Evolutionary conservation across 2,797 vertebrate genomes (phyloP), one percentile per base, ranked within the genome.

Genomic region (Nannoperca obscura): DNA sequence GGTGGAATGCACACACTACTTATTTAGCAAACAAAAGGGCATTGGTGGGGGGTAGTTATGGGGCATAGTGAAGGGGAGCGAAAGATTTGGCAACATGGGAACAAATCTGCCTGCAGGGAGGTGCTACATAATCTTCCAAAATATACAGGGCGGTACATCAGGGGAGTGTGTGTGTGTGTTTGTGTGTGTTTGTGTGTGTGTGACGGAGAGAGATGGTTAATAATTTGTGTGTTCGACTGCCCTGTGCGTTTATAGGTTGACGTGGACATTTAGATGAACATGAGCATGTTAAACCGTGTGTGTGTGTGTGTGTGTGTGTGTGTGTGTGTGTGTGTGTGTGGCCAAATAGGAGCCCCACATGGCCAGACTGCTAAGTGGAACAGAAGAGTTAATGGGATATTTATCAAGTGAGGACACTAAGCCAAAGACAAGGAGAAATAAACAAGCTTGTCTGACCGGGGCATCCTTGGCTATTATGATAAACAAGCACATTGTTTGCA

Each of bases 351-450:
- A 87, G 66, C 89, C 90, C 90, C 90, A 82, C 82, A 84, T 58
- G 88, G 79, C 74, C 71, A 67, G 76, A 71, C 85, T 76, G 60
- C 87, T 79, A 89, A 93, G 91, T 85, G 84, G 88, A 92, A 88
- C 86, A 86, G 68, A 86, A 76, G 84, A 92, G 70, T 91, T 93
- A 94, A 93, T 92, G 85, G 91, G 85, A 86, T 89, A 93, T 93
- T 92, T 94, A 93, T 95, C 89, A 93, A 89, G 72, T 55, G 78
- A 83, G 82, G 83, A 91, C 88, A 81, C 90, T 91, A 71, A 79
- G 67, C 85, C 71, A 74, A 77, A 80, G 75, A 89, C 87, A 86
- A 90, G 85, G 78, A 85, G 88, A 94, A 93, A 93, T 88, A 93
- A 95, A 90, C 86, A 92, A 88, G 76, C 86, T 78, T 67, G 73